A percentile compares a stretch with the other conserved stretches of the same genome.
Conservation (phyloP, 2,888 invertebrate species). For the Rhodophaea formosa region DNA sequence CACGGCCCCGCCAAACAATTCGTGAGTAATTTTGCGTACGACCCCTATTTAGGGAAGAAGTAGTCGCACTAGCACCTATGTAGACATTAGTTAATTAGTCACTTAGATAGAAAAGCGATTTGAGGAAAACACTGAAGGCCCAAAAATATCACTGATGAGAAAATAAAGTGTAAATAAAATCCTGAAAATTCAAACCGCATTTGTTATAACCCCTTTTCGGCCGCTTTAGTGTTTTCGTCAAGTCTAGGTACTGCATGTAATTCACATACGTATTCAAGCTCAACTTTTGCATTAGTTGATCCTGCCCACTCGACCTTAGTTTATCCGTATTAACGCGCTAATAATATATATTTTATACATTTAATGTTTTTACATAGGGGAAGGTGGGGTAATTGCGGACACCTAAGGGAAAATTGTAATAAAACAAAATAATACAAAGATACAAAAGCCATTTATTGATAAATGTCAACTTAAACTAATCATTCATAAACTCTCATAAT, state of each 20-base stretch:
- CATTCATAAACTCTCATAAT: too few relatives aligned
- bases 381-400: too few relatives aligned
- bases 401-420: too few relatives aligned
- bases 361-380: too few relatives aligned
- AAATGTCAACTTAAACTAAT: too few relatives aligned
- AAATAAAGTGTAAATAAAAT: neutral
- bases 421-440: too few relatives aligned
- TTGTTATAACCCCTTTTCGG: too few relatives aligned
- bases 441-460: too few relatives aligned
- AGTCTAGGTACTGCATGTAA: neutral
- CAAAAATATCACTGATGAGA: neutral
- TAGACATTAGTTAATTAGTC: constrained; percentile 38
- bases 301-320: too few relatives aligned
- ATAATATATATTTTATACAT: too few relatives aligned
- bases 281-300: neutral
- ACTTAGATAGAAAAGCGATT: constrained; percentile 21
- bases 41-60: constrained; percentile 73
- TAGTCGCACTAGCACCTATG: constrained; percentile 54
- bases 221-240: neutral
- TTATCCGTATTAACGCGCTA: too few relatives aligned
- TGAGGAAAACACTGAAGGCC: neutral
- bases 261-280: neutral
- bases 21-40: constrained; percentile 84
- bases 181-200: neutral
- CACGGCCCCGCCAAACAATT: constrained; percentile 78